Base-by-base conservation (phyloP, 2,113 vertebrate species). In the Ranitomeya imitator region DNA sequence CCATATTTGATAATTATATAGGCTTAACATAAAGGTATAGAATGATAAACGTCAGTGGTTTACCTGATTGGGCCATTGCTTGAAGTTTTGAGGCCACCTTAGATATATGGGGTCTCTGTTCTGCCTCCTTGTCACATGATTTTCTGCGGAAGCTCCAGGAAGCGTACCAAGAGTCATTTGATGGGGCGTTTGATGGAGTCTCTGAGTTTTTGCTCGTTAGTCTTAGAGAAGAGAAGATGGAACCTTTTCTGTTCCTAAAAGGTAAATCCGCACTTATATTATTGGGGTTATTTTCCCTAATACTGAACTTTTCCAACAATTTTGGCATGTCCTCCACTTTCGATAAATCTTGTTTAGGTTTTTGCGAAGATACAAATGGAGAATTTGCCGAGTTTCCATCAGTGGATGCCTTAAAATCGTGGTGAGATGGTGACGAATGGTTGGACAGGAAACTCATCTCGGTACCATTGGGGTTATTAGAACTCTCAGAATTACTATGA, bases 271-370 rank as follows among this genome's bases (percentile, higher is more conserved):
- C 86, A 52, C 0, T 19, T 0, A 91, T 16, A 85, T 78, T 14
- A 6, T 85, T 91, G 14, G 86, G 26, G 7, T 87, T 23, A 31
- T 86, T 90, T 57, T 96, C 95, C 61, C 91, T 92, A 86, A 95
- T 90, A 8, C 89, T 94, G 88, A 95, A 94, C 90, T 92, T 96
- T 83, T 95, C 94, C 0, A 96, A 90, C 88, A 96, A 94, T 4
- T 88, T 91, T 51, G 95, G 94, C 85, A 86, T 76, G 63, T 95
- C 95, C 77, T 95, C 94, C 0, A 92, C 71, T 82, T 69, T 79
- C 37, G 86, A 18, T 1, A 88, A 10, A 82, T 54, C 74, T 67
- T 16, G 65, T n/a, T 87, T 73, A 0, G 1, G 5, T 23, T n/a
- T 51, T 18, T 82, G 79, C 13, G 67, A 81, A 69, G 57, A 9